These are phyloP conservation scores for Hyperoodon ampullatus DNA, from an alignment of 2,113 vertebrate genomes.

Conservation along the genomic window DNA sequence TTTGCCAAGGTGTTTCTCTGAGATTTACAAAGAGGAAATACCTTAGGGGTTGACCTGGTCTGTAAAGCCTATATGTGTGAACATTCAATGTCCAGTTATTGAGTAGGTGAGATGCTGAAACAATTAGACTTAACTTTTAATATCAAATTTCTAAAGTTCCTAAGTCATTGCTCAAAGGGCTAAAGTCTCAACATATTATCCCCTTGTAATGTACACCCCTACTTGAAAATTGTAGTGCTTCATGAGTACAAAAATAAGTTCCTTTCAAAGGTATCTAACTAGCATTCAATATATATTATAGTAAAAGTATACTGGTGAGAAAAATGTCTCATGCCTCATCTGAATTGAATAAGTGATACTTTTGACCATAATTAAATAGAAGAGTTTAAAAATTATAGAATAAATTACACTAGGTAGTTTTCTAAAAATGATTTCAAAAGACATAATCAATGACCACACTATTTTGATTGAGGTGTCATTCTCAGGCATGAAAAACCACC, in stretches of 20 bases:
- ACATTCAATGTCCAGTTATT: background rate
- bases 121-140: background rate
- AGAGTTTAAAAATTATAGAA: slow-evolving; percentile 39
- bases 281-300: background rate
- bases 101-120: background rate
- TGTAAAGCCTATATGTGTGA: background rate
- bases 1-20: background rate
- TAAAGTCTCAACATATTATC: background rate
- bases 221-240: background rate
- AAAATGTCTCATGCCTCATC: slow-evolving; percentile 44
- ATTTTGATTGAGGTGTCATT: slow-evolving; percentile 44
- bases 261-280: background rate
- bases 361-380: slow-evolving; percentile 61
- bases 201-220: background rate
- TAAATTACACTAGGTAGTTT: slow-evolving; percentile 49
- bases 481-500: slow-evolving; percentile 17
- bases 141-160: background rate
- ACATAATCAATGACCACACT: slow-evolving; percentile 46
- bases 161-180: slow-evolving; percentile 3
- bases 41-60: background rate
- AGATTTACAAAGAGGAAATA: background rate
- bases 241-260: background rate
- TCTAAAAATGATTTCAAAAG: slow-evolving; percentile 40
- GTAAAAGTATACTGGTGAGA: slow-evolving; percentile 1
- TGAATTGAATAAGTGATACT: slow-evolving; percentile 38